A percentile compares a stretch with the other conserved stretches of the same genome.
Evolutionary conservation across 2,888 invertebrate species (phyloP).

Genomic region (Meiosimyza decipiens): DNA sequence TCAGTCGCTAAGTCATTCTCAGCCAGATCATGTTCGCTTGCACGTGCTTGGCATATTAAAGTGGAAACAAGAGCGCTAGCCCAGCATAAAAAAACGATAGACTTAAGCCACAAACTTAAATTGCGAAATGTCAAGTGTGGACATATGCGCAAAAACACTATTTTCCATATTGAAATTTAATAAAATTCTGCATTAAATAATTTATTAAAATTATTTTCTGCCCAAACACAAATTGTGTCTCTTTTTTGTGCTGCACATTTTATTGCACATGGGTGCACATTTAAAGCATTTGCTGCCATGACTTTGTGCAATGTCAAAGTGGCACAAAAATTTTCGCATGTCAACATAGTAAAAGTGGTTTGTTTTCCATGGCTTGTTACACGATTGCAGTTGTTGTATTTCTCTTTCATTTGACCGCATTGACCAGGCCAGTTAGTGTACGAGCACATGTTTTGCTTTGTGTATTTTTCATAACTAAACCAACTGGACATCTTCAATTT

Average conservation of each 20-base stretch:
- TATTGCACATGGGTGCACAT: no score
- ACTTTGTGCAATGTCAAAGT: neutral
- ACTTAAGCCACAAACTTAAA: conserved; percentile 15
- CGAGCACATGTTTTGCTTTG: neutral
- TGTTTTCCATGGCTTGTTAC: neutral
- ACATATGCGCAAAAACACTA: no score
- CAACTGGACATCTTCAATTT: neutral
- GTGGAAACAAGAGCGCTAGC: neutral
- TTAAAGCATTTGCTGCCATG: no score
- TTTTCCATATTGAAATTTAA: no score
- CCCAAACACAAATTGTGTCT: no score
- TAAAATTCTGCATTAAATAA: no score
- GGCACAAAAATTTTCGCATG: conserved; percentile 9
- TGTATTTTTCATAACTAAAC: neutral
- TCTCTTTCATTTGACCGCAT: conserved; percentile 50
- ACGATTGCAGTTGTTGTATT: conserved; percentile 23
- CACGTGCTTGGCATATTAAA: no score
- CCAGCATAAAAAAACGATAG: neutral
- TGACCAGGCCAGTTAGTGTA: conserved; percentile 39
- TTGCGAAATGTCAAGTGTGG: no score
- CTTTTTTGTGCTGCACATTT: no score
- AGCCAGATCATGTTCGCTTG: no score
- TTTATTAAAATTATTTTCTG: no score
- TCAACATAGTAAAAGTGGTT: neutral
- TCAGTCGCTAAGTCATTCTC: no score